Evolutionary conservation across 2,888 invertebrate genomes (phyloP).

Genomic region (Stenolophus ochropezus): DNA sequence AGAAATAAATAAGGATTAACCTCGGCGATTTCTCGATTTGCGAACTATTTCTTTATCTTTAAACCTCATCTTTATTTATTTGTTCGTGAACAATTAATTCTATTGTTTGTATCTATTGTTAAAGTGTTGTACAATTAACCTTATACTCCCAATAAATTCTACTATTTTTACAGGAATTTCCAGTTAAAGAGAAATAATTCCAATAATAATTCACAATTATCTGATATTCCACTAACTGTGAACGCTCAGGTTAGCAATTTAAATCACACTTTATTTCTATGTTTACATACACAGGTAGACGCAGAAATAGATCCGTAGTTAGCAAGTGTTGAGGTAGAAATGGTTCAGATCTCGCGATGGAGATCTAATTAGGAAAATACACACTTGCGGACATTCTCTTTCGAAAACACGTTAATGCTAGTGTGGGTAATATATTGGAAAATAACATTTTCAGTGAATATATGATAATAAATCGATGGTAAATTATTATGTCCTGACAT

Average conservation of each 20-base stretch:
- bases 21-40: neutral
- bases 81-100: constrained; percentile 36
- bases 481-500: neutral
- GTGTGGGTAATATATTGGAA: neutral
- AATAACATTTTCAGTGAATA: neutral
- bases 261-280: constrained; percentile 23
- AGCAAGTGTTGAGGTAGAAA: neutral
- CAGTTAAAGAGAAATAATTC: constrained; percentile 19
- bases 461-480: neutral
- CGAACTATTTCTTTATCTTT: neutral
- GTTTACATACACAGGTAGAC: neutral
- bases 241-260: constrained; percentile 28
- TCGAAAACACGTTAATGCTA: neutral
- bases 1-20: neutral
- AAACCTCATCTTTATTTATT: constrained; percentile 7
- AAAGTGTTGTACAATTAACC: constrained; percentile 33
- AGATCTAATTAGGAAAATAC: neutral
- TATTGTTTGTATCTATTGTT: constrained; percentile 31
- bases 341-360: neutral
- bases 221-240: constrained; percentile 31
- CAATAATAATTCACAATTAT: constrained; percentile 25
- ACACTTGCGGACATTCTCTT: neutral
- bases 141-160: constrained; percentile 34
- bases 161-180: constrained; percentile 26
- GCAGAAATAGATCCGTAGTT: neutral